These are phyloP conservation scores for Rhyzopertha dominica DNA, from an alignment of 1,140 invertebrate species.

Conservation along the genomic window DNA sequence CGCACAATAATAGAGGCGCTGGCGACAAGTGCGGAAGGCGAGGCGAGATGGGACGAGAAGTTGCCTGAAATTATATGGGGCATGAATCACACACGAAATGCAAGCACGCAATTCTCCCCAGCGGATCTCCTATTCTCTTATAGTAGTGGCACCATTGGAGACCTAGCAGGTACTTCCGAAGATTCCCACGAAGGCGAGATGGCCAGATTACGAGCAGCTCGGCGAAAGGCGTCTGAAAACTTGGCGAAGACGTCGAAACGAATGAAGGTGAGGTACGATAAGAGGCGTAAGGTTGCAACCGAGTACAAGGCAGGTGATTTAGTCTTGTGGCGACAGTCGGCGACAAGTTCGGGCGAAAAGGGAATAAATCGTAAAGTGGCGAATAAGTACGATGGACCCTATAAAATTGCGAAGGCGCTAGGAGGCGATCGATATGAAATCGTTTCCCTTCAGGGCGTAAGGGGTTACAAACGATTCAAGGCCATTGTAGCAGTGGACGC, in stretches of 20 bases:
- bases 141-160: neutral
- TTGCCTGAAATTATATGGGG: conserved; percentile 30
- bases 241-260: neutral
- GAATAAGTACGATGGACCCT: conserved; percentile 22
- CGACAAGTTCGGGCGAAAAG: conserved; percentile 5
- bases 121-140: conserved; percentile 11
- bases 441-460: conserved; percentile 10
- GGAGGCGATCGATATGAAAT: conserved; percentile 39
- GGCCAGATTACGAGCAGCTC: neutral
- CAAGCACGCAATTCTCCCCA: conserved; percentile 2
- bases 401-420: conserved; percentile 31
- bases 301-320: conserved; percentile 19
- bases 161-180: neutral
- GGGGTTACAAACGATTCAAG: conserved; percentile 17
- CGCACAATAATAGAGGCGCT: too few species aligned
- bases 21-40: conserved; percentile 13
- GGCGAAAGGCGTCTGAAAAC: neutral
- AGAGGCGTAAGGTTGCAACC: conserved; percentile 14
- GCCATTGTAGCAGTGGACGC: conserved; percentile 10
- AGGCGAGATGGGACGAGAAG: conserved; percentile 29
- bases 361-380: conserved; percentile 12
- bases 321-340: conserved; percentile 14
- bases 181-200: neutral
- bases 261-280: conserved; percentile 17
- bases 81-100: conserved; percentile 25